Evolutionary conservation across 2,797 vertebrate genomes (phyloP), one percentile per base, ranked within the genome.

Genomic region (Falco concolor): DNA sequence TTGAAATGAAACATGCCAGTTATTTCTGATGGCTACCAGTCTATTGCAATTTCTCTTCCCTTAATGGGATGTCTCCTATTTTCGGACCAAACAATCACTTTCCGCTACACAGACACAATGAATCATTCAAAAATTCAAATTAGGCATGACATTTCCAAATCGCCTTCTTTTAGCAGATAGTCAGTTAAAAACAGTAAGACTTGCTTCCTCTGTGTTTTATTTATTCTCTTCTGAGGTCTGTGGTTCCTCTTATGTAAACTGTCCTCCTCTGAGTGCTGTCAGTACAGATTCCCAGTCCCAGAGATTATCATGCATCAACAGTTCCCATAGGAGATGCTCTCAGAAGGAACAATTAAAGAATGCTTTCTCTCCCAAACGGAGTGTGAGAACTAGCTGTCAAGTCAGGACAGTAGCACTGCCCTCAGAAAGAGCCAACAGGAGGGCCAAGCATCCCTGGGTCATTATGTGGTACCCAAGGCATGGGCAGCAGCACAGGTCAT

Each of bases 91-190:
- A 97, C 89, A 95, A 96, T 86, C 61, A n/a, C 87, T 94, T 95
- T 92, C 89, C 0, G 5, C 83, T 93, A 68, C 10, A 63, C 32
- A 67, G 63, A 65, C 85, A 52, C 11, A 34, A 96, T 97, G 96
- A 94, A 95, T 94, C 86, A 97, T 96, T 96, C 95, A 96, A 68
- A 93, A 83, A 93, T 94, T 93, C 85, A 95, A 93, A 96, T 95
- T 27, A 96, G 79, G 18, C 22, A 18, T 90, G 94, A 93, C 96
- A 95, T 95, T 95, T 95, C 95, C 45, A 40, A 95, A 85, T 91
- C 3, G 5, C 38, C 75, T 70, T 52, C 91, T 86, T 89, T 92
- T 59, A 90, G 87, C 82, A 89, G 87, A 78, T 30, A 91, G 75
- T 82, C 93, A 78, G 95, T 94, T 91, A 61, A 78, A 85, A 87